phyloP scores from a whole-genome alignment of 2,797 vertebrate genomes.

The Manis javanica region DNA sequence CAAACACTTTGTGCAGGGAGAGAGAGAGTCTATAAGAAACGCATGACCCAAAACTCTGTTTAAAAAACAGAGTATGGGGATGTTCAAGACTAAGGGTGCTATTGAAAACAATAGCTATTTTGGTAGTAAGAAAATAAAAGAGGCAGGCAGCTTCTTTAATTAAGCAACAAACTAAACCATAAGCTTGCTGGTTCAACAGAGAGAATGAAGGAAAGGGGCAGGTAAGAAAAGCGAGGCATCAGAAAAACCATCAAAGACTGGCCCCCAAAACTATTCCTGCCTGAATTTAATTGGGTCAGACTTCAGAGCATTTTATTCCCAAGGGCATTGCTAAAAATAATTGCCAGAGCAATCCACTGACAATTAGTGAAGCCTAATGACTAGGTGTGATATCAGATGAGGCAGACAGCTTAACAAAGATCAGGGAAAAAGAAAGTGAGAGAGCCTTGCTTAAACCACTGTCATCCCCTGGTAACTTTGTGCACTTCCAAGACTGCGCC shows the following conservation, averaged over 20 bases:
- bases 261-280: neutral
- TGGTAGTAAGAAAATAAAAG: neutral
- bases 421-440: neutral
- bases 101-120: neutral
- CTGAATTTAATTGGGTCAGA: neutral
- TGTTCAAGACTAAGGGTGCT: neutral
- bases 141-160: neutral
- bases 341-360: neutral
- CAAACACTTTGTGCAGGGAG: neutral
- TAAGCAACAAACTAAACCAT: neutral
- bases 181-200: neutral
- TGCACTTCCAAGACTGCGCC: neutral
- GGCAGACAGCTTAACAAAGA: neutral
- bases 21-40: neutral
- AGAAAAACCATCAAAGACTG: neutral
- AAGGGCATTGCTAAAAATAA: neutral
- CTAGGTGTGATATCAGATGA: neutral
- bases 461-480: neutral
- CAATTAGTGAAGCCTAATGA: neutral
- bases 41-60: neutral
- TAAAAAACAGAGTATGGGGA: neutral
- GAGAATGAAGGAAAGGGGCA: neutral
- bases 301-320: neutral
- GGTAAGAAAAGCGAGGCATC: neutral
- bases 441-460: neutral